Conservation (phyloP, 2,888 invertebrate genomes). For the Tryphoninae sp. region DNA sequence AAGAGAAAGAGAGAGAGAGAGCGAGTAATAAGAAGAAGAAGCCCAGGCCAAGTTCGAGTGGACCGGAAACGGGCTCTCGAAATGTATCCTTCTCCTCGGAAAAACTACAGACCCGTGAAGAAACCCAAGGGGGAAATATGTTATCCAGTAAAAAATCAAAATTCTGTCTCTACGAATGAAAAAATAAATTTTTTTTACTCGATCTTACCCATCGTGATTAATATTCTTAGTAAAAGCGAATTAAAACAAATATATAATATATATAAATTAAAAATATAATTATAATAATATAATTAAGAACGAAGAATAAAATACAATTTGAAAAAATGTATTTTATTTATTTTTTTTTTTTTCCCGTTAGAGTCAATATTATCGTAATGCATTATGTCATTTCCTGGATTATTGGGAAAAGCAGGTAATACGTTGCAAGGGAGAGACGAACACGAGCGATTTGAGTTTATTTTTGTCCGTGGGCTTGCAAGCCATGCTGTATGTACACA, state of each 20-base stretch:
- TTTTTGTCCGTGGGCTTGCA: conserved; percentile 54
- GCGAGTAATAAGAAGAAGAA: conserved; percentile 11
- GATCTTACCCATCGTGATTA: too few species aligned
- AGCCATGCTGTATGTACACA: conserved; percentile 30
- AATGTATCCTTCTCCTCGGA: conserved; percentile 38
- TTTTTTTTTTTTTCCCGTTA: background rate
- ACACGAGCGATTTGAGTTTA: conserved; percentile 52
- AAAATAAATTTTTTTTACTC: background rate
- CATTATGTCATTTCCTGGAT: background rate
- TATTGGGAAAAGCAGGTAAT: conserved; percentile 28
- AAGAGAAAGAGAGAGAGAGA: conserved; percentile 8
- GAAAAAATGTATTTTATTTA: background rate
- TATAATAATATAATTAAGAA: too few species aligned
- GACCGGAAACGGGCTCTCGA: conserved; percentile 58
- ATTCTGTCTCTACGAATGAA: background rate
- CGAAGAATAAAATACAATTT: background rate
- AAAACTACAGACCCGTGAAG: conserved; percentile 21
- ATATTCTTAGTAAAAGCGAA: background rate
- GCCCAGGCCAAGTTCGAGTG: conserved; percentile 45
- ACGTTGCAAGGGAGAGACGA: conserved; percentile 15
- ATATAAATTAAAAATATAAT: too few species aligned
- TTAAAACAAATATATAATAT: too few species aligned
- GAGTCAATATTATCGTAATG: background rate
- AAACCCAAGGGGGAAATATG: conserved; percentile 5
- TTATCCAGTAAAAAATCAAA: too few species aligned